Evolutionary conservation across 2,113 vertebrate genomes (phyloP), one percentile per base, ranked within the genome.

Genomic region (Ochotona curzoniae): DNA sequence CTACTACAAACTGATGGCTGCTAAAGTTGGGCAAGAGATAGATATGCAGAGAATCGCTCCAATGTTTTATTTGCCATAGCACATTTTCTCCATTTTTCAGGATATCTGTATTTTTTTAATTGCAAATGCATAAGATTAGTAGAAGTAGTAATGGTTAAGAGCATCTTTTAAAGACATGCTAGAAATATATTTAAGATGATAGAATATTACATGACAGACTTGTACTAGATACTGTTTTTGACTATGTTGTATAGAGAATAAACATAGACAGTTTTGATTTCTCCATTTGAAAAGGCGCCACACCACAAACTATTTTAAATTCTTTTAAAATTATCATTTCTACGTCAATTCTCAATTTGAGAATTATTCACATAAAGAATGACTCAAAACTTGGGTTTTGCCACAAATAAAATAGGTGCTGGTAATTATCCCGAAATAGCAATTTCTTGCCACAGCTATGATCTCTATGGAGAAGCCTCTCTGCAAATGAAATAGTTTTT

Each of bases 331-430:
- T 63, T 70, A 54, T 93, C 84, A 61, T 93, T 92, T 85, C 85
- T 35, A 85, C 81, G 84, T 73, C 49, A 74, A 78, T 85, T 64
- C n/a, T 90, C 38, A 64, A 57, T 70, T 63, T 91, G 73, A 70
- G 67, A 87, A 78, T 18, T 61, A 7, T 28, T 23, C 30, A 76
- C n/a, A 61, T 49, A 49, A 83, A 96, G 76, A 90, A 61, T 81
- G 67, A 87, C 73, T 93, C 78, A 84, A 80, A 90, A 85, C 2
- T 90, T 84, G 80, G 73, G 84, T 95, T 84, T 90, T 60, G 93
- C 91, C 85, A 90, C 35, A 84, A 75, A 10, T 7, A 64, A 83
- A 87, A 26, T 47, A 81, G n/a, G 87, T 90, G 60, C 51, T 64
- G 73, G 79, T 61, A 61, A 85, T 82, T 78, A 95, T 25, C 51